Conservation (phyloP, 2,113 vertebrate genomes). For the Leucosticte australis region DNA sequence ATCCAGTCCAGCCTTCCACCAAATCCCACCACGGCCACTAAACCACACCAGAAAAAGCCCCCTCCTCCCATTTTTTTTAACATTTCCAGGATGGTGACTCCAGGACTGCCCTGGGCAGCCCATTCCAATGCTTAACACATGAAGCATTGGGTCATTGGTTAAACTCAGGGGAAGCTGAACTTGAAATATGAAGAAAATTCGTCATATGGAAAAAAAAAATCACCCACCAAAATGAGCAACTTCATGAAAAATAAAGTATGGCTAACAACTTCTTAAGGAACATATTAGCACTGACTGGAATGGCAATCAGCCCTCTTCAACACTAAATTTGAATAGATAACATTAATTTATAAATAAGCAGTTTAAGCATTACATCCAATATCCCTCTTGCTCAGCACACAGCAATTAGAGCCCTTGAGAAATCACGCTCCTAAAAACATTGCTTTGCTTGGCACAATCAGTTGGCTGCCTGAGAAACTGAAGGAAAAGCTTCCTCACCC, state of each 20-base stretch:
- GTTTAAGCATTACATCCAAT: neutral
- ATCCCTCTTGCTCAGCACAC: neutral
- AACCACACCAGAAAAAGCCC: neutral
- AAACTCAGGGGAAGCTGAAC: neutral
- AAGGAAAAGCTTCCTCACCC: neutral
- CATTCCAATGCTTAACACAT: neutral
- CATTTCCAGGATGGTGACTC: neutral
- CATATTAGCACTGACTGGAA: neutral
- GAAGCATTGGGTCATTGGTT: neutral
- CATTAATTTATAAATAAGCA: slow-evolving; percentile 2
- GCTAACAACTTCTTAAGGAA: neutral
- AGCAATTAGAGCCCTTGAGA: neutral
- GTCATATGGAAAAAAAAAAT: neutral
- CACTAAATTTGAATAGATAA: neutral
- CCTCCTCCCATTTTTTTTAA: too few relatives aligned
- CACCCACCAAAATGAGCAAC: neutral
- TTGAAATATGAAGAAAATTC: neutral
- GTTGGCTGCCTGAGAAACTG: neutral
- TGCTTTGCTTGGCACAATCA: neutral
- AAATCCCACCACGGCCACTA: neutral
- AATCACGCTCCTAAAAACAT: neutral
- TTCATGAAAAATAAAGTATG: neutral
- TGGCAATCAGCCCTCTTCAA: neutral
- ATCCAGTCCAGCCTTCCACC: neutral
- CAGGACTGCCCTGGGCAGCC: neutral